Evolutionary conservation across 2,888 invertebrate genomes (phyloP), one percentile per base, ranked within the genome.

Genomic region (Rotaria macrura): DNA sequence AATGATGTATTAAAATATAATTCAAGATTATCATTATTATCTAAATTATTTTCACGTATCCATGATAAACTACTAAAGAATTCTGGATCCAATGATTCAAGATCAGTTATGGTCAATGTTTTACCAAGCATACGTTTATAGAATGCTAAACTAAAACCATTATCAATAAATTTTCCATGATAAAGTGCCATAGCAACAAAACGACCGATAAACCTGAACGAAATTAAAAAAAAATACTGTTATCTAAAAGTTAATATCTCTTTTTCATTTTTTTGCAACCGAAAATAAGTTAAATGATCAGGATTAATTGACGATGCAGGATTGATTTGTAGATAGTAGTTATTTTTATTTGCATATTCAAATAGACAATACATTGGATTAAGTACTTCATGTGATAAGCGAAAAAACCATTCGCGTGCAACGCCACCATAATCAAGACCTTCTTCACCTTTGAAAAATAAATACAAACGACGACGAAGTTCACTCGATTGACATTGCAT

Each of bases 281-380:
- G 40, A 79, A 79, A 79, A 91, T 99, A 99, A 87, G 96, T 94
- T 88, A 99, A 93, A 91, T 99, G 99, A 91, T 99, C 99, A 3
- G 99, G 99, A 92, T 99, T 99, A 84, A 99, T 96, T 25, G 49
- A 97, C 79, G 97, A 97, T 88, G 98, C 99, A 34, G 99, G 97
- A 92, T 99, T 99, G 88, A 99, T 99, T 92, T 99, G 97, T 88
- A 99, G 93, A 90, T 96, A 96, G 92, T 99, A 99, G 92, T 99
- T 99, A 91, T 96, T 97, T 92, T 97, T 97, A 92, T 97, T 97
- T 84, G 99, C 98, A 91, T 99, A 99, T 92, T 99, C 98, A 91
- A 99, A 99, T 87, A 99, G 93, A 91, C 99, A 99, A 92, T 99
- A 99, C 99, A 99, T 99, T 14, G 99, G 99, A 92, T 99, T 99